Conservation (phyloP, 2,888 invertebrate species). For the Bugula neritina region DNA sequence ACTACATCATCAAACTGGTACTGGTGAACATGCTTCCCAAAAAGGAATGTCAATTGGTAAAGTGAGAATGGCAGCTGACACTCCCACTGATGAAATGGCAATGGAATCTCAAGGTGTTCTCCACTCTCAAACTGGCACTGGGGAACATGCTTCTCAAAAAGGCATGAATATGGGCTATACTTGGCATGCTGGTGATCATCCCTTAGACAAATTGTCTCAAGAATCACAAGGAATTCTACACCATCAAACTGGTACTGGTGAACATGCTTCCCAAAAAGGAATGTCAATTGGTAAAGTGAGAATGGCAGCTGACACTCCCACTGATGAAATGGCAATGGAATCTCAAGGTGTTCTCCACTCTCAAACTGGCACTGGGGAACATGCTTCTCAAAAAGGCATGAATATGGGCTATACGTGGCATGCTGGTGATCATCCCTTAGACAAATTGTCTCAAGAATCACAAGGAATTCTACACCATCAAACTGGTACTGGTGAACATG, state of each 20-base stretch:
- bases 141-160: neutral
- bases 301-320: neutral
- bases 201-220: neutral
- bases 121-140: neutral
- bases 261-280: neutral
- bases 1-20: neutral
- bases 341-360: neutral
- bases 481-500: neutral
- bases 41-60: neutral
- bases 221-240: slow-evolving; percentile 20
- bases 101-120: slow-evolving; percentile 22
- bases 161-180: slow-evolving; percentile 1
- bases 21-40: neutral
- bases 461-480: slow-evolving; percentile 3
- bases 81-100: too few relatives aligned
- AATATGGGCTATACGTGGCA: slow-evolving; percentile 6
- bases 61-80: neutral
- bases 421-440: slow-evolving; percentile 11
- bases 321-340: neutral
- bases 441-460: slow-evolving; percentile 1
- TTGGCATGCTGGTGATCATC: slow-evolving; percentile 12
- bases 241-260: neutral
- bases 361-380: slow-evolving; percentile 14
- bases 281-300: neutral
- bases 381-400: slow-evolving; percentile 22